Percentiles rank a stretch among this genome's conserved stretches.
These are phyloP conservation scores for Nephotettix cincticeps DNA, from an alignment of 1,140 invertebrate genomes.

Conservation along the genomic window DNA sequence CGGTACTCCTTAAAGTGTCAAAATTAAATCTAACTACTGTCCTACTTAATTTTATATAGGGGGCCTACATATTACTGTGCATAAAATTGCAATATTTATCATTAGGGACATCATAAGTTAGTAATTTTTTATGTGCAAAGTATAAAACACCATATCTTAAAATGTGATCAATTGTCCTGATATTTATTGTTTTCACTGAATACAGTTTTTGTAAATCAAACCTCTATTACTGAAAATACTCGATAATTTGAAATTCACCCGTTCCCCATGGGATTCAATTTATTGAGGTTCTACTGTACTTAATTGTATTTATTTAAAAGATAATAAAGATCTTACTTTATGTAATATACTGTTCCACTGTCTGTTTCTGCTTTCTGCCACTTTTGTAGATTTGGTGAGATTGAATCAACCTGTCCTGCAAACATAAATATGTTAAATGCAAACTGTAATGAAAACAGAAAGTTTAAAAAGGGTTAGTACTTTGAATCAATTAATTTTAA, in stretches of 20 bases:
- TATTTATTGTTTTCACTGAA: background rate
- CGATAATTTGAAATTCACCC: no score
- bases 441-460: no score
- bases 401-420: background rate
- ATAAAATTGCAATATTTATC: no score
- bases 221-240: background rate
- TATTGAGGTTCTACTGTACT: no score
- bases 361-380: slow-evolving; percentile 30
- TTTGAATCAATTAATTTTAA: no score
- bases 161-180: background rate
- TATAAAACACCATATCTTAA: background rate
- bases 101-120: no score
- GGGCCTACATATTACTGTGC: no score
- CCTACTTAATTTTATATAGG: slow-evolving; percentile 1
- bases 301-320: no score
- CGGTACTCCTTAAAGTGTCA: no score
- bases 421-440: no score
- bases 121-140: background rate
- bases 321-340: no score
- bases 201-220: background rate
- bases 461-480: no score
- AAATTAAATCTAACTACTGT: background rate
- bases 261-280: background rate
- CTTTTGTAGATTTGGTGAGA: background rate
- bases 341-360: slow-evolving; percentile 29